A percentile compares a stretch with the other conserved stretches of the same genome.
Evolutionary conservation across 1,140 invertebrate species (phyloP).

Genomic region (Zophobas morio): DNA sequence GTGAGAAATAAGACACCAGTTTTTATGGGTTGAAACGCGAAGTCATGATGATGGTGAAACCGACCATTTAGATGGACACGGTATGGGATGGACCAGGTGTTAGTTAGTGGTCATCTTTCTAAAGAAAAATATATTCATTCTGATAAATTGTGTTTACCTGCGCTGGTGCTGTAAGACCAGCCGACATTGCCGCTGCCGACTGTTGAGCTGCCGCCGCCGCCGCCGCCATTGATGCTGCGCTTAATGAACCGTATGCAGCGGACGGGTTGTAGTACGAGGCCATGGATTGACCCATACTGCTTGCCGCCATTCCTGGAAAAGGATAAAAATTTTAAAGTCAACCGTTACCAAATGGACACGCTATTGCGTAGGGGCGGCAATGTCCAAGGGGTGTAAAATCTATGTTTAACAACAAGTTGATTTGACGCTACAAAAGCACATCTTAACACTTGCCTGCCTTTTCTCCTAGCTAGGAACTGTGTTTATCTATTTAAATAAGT

Average conservation of each 20-base stretch:
- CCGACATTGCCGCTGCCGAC: conserved; percentile 74
- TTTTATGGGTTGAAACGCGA: conserved; percentile 52
- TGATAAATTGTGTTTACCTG: conserved; percentile 69
- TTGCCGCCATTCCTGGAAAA: conserved; percentile 73
- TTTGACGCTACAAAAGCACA: no score
- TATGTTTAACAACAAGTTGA: no score
- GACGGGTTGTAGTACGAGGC: conserved; percentile 75
- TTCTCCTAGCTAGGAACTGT: neutral
- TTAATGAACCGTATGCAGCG: conserved; percentile 76
- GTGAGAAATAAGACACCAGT: conserved; percentile 62
- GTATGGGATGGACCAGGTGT: conserved; percentile 54
- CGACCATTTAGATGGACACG: conserved; percentile 52
- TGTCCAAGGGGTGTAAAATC: no score
- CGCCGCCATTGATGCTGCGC: conserved; percentile 76
- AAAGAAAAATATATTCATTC: conserved; percentile 26
- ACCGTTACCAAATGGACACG: no score
- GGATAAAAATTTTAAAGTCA: conserved; percentile 20
- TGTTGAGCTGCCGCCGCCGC: conserved; percentile 76
- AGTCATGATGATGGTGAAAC: conserved; percentile 52
- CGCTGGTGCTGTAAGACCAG: conserved; percentile 71
- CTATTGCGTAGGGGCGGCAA: no score
- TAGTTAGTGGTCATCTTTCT: conserved; percentile 24
- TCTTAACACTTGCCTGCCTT: no score
- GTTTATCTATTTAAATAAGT: neutral
- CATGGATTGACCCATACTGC: conserved; percentile 75